Conservation (phyloP, 2,888 invertebrate genomes). For the Apamea anceps region DNA sequence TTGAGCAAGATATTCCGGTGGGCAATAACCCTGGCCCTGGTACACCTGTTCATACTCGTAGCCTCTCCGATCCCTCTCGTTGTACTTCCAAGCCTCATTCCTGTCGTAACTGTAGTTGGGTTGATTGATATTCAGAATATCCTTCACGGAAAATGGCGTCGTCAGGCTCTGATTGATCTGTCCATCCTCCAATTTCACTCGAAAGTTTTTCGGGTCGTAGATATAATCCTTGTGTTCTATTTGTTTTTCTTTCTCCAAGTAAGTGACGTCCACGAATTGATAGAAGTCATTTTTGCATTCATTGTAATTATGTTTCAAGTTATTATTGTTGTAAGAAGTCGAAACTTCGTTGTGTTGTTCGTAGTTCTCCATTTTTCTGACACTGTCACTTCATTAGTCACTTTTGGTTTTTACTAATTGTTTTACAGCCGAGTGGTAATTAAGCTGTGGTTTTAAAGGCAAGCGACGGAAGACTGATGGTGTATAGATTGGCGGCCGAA, state of each 20-base stretch:
- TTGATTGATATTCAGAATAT: constrained; percentile 84
- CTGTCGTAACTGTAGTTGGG: constrained; percentile 80
- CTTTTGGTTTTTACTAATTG: constrained; percentile 74
- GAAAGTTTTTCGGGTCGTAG: constrained; percentile 74
- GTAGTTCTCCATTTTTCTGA: constrained; percentile 80
- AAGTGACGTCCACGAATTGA: constrained; percentile 72
- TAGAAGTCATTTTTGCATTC: constrained; percentile 80
- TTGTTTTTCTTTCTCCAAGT: constrained; percentile 73
- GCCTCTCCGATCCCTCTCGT: constrained; percentile 76
- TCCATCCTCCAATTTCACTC: constrained; percentile 78
- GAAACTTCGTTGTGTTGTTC: constrained; percentile 85
- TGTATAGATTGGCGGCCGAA: constrained; percentile 79
- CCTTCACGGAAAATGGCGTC: constrained; percentile 87
- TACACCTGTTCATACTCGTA: constrained; percentile 80
- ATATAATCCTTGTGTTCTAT: constrained; percentile 66
- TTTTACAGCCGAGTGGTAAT: constrained; percentile 73
- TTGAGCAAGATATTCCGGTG: constrained; percentile 80
- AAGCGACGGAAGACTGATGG: constrained; percentile 86
- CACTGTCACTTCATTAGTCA: constrained; percentile 75
- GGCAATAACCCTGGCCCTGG: constrained; percentile 77
- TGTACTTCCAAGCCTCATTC: constrained; percentile 80
- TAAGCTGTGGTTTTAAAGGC: constrained; percentile 82
- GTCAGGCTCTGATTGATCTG: constrained; percentile 71
- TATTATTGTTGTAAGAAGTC: constrained; percentile 82
- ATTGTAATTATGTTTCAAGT: constrained; percentile 79